Percentiles rank a stretch among this genome's conserved stretches.
phyloP scores from a whole-genome alignment of 2,797 vertebrate genomes.

The Triplophysa bombifrons region DNA sequence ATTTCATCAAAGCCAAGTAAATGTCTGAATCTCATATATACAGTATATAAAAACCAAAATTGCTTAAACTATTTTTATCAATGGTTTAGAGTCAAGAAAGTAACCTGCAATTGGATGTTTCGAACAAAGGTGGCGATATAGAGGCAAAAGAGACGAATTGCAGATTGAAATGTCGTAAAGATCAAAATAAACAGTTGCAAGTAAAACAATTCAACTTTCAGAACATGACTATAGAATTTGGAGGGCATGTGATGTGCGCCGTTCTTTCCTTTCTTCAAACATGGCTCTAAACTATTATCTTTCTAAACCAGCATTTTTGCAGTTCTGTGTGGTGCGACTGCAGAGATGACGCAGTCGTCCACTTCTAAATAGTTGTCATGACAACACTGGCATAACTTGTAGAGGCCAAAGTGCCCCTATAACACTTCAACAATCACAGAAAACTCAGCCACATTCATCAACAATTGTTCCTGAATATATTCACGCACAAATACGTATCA shows the following conservation, averaged over 20 bases:
- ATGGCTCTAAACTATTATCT: neutral
- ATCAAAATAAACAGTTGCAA: no score
- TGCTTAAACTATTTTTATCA: no score
- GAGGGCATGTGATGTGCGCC: neutral
- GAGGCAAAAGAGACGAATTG: no score
- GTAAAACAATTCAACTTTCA: no score
- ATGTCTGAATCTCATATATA: no score
- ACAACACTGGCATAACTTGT: neutral
- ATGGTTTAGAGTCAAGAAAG: no score
- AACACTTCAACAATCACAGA: neutral
- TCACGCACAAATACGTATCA: neutral
- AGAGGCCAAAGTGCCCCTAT: neutral
- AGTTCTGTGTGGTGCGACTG: neutral
- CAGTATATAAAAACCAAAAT: no score
- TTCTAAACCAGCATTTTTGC: neutral
- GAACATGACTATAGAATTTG: no score
- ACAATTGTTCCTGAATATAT: neutral
- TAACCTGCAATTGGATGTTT: no score
- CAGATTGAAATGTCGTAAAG: no score
- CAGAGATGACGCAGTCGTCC: neutral
- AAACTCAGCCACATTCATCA: constrained; percentile 1
- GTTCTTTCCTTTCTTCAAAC: neutral
- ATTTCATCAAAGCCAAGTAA: no score
- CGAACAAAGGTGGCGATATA: no score
- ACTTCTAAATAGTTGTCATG: neutral